Evolutionary conservation across 2,888 invertebrate species (phyloP).

Genomic region (Andrena hattorfiana): DNA sequence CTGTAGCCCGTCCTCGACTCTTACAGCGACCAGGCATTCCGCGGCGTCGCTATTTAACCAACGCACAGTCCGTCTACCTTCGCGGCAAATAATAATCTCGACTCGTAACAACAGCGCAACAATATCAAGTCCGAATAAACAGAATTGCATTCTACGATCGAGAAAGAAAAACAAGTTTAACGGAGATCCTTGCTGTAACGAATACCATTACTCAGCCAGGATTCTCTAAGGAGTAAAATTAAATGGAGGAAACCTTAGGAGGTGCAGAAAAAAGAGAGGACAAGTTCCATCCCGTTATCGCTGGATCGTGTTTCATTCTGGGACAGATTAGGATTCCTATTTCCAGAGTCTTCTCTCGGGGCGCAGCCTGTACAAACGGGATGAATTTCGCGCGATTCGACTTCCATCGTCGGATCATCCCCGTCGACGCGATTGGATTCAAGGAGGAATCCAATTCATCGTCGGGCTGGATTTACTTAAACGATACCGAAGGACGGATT

Average conservation of each 20-base stretch:
- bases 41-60: background rate
- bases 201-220: background rate
- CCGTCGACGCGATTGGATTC: constrained; percentile 9
- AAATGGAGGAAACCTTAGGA: background rate
- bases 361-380: background rate
- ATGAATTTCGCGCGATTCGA: constrained; percentile 37
- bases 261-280: background rate
- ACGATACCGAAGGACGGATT: constrained; percentile 62
- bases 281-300: background rate
- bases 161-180: background rate
- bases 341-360: background rate
- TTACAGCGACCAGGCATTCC: background rate
- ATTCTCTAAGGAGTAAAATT: background rate
- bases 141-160: no score
- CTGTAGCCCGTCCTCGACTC: background rate
- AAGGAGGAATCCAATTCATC: constrained; percentile 45
- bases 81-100: background rate
- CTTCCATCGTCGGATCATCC: constrained; percentile 37
- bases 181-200: background rate
- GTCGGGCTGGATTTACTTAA: constrained; percentile 63
- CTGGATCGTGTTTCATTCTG: background rate
- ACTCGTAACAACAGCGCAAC: background rate
- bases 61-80: background rate
- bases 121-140: no score
- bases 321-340: background rate